phyloP scores from a whole-genome alignment of 2,797 vertebrate species.

The Melanotaenia parkinsoni region DNA sequence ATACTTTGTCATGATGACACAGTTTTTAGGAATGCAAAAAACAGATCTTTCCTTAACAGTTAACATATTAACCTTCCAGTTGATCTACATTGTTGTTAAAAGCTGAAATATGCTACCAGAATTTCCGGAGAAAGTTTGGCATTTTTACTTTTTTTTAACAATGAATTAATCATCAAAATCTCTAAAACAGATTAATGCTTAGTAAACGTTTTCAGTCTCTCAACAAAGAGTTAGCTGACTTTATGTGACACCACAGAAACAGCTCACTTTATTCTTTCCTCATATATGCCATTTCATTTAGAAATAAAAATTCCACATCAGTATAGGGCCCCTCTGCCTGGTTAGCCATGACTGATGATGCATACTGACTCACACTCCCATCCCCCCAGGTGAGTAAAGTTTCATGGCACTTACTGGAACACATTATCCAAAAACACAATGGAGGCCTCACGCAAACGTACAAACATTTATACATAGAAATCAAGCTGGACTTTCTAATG shows the following conservation, averaged over 20 bases:
- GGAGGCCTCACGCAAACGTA: conserved; percentile 49
- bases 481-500: conserved; percentile 63
- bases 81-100: background rate
- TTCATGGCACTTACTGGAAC: conserved; percentile 87
- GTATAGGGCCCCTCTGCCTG: conserved; percentile 52
- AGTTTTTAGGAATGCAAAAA: background rate
- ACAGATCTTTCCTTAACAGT: background rate
- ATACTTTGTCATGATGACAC: background rate
- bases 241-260: conserved; percentile 10
- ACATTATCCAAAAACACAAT: conserved; percentile 70
- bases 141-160: background rate
- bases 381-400: conserved; percentile 83
- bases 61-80: background rate
- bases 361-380: conserved; percentile 82
- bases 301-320: conserved; percentile 28
- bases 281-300: conserved; percentile 56
- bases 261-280: background rate
- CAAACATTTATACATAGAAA: conserved; percentile 48
- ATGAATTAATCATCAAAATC: background rate
- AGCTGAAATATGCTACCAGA: background rate
- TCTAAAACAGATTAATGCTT: background rate
- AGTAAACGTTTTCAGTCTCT: background rate
- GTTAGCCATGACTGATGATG: conserved; percentile 84
- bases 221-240: background rate
- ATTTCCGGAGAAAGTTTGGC: background rate